Evolutionary conservation across 2,113 vertebrate genomes (phyloP).

Genomic region (Pithys albifrons): DNA sequence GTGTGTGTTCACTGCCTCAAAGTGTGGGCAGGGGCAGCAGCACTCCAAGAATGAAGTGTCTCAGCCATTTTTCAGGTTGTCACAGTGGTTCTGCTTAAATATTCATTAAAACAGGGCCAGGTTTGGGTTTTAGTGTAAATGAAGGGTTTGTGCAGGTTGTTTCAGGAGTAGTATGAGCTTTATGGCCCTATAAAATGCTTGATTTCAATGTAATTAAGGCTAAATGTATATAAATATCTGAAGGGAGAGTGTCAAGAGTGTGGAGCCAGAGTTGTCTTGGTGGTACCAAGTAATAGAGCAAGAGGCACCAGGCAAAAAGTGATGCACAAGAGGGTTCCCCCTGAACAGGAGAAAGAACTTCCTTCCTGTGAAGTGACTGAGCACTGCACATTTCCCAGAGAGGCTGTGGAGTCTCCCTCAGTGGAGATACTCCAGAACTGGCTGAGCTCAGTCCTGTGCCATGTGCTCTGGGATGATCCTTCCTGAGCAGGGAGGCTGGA

Average conservation of each 20-base stretch:
- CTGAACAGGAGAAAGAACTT: neutral
- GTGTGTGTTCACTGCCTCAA: neutral
- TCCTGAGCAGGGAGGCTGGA: neutral
- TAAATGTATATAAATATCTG: neutral
- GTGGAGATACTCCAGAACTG: neutral
- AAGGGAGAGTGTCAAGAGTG: neutral
- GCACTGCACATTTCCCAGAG: neutral
- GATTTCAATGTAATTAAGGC: neutral
- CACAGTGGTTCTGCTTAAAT: neutral
- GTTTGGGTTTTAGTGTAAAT: rapidly evolving
- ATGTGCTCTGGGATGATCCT: neutral
- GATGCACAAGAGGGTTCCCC: neutral
- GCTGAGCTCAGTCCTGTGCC: neutral
- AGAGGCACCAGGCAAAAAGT: neutral
- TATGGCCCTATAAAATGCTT: rapidly evolving
- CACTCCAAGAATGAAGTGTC: neutral
- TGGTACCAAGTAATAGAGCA: neutral
- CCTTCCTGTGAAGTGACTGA: no score
- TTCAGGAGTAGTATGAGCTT: rapidly evolving
- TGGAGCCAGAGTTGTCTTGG: neutral
- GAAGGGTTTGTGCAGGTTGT: neutral
- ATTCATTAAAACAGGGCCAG: neutral
- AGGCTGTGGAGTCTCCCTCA: neutral
- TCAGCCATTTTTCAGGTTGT: neutral
- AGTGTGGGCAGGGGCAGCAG: neutral